Conservation (phyloP, 2,797 vertebrate species). For the Alouatta caraya region DNA sequence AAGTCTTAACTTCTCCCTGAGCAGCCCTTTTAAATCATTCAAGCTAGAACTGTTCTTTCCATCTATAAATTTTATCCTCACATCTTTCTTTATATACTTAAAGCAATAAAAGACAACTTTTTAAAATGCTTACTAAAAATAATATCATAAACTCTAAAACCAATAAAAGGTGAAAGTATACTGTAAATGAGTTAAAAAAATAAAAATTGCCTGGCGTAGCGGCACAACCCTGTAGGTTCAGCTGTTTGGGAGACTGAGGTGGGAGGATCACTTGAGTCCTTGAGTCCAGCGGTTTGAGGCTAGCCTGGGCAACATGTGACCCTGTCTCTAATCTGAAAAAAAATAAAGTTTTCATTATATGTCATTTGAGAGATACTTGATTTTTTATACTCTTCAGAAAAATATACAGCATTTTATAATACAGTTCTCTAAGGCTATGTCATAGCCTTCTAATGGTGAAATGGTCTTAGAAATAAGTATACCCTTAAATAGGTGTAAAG, state of each 20-base stretch:
- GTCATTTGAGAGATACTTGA: background rate
- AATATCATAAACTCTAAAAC: background rate
- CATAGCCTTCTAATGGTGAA: background rate
- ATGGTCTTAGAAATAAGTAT: background rate
- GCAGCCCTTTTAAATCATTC: slow-evolving; percentile 63
- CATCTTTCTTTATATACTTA: background rate
- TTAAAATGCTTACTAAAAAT: background rate
- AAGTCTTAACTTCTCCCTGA: slow-evolving; percentile 77
- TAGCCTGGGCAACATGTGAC: background rate
- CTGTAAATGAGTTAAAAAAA: background rate
- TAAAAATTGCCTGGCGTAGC: background rate
- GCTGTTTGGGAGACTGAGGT: background rate
- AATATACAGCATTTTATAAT: background rate
- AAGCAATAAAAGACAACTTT: background rate
- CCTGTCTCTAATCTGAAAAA: background rate
- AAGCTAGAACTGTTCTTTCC: slow-evolving; percentile 22
- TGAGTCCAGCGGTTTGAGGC: background rate
- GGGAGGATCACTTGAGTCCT: background rate
- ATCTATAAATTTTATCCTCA: background rate
- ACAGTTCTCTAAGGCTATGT: background rate
- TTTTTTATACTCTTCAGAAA: background rate
- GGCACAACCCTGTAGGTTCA: background rate
- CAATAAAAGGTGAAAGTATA: background rate
- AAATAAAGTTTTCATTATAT: background rate
- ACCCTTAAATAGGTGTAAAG: background rate